Percentiles rank a stretch among this genome's conserved stretches.
Conservation (phyloP, 2,888 invertebrate species). For the Tenthredo livida region DNA sequence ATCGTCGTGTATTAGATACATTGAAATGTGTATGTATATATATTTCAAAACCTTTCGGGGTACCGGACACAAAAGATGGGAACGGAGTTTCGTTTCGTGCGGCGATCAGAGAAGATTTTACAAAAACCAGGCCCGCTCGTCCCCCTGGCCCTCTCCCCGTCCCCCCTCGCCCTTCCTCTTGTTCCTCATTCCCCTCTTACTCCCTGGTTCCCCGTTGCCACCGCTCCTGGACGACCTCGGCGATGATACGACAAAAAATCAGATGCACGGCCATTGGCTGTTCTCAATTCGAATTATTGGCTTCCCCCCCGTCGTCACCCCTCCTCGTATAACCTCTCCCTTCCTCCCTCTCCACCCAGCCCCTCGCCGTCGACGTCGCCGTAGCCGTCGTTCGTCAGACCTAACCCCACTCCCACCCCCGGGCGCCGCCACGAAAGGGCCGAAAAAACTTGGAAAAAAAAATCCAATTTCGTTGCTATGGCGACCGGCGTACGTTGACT, state of each 20-base stretch:
- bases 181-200: slow-evolving; percentile 52
- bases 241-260: slow-evolving; percentile 77
- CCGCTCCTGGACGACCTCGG: slow-evolving; percentile 66
- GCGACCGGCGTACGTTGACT: slow-evolving; percentile 77
- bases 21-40: neutral
- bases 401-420: slow-evolving; percentile 54
- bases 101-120: slow-evolving; percentile 52
- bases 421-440: slow-evolving; percentile 69
- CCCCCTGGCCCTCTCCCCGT: neutral
- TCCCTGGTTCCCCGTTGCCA: slow-evolving; percentile 48
- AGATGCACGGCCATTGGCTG: slow-evolving; percentile 78
- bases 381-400: slow-evolving; percentile 53
- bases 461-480: slow-evolving; percentile 78
- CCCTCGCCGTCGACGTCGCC: slow-evolving; percentile 56
- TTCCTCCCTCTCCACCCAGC: slow-evolving; percentile 60
- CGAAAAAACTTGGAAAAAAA: slow-evolving; percentile 77
- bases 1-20: neutral
- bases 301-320: slow-evolving; percentile 72
- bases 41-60: slow-evolving; percentile 7
- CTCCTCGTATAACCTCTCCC: slow-evolving; percentile 71
- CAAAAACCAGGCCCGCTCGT: slow-evolving; percentile 47
- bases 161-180: neutral
- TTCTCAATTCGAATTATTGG: slow-evolving; percentile 77
- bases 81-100: slow-evolving; percentile 46
- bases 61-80: slow-evolving; percentile 47